These are phyloP conservation scores for Siniperca knerii DNA, from an alignment of 2,113 vertebrate genomes.

Conservation along the genomic window DNA sequence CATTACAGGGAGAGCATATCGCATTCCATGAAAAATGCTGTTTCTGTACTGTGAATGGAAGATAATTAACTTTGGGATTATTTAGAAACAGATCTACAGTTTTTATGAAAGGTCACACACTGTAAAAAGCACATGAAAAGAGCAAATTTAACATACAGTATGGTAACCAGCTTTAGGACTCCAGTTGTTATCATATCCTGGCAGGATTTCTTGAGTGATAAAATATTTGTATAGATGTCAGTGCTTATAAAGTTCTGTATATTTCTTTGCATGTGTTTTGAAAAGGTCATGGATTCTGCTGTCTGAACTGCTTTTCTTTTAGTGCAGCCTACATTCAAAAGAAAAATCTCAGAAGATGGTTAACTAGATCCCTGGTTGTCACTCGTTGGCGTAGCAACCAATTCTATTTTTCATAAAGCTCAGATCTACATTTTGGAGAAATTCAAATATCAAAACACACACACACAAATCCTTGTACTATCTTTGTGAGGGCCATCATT, in stretches of 20 bases:
- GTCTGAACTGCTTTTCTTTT: not conserved
- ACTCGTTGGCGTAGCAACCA: slow-evolving; percentile 70
- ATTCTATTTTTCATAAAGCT: slow-evolving; percentile 57
- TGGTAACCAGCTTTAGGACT: not conserved
- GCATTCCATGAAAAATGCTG: not conserved
- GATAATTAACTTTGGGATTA: not conserved
- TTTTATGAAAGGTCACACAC: too few relatives aligned
- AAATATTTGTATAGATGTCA: not conserved
- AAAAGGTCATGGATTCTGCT: slow-evolving; percentile 4
- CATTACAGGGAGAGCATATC: not conserved
- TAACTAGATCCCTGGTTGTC: slow-evolving; percentile 55
- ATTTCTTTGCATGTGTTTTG: not conserved
- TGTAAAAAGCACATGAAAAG: not conserved
- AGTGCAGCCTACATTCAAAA: not conserved
- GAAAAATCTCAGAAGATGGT: slow-evolving; percentile 35
- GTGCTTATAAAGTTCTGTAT: not conserved
- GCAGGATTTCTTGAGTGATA: not conserved
- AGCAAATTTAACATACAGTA: not conserved
- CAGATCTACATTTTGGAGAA: slow-evolving; percentile 23
- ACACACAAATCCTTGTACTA: not conserved
- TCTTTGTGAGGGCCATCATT: too few relatives aligned
- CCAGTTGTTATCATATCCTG: not conserved
- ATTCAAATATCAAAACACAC: slow-evolving; percentile 42
- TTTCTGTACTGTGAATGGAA: not conserved
- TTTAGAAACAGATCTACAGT: not conserved